These are phyloP conservation scores for Brachynemurus nebulosus DNA, from an alignment of 2,888 invertebrate species.

Conservation along the genomic window DNA sequence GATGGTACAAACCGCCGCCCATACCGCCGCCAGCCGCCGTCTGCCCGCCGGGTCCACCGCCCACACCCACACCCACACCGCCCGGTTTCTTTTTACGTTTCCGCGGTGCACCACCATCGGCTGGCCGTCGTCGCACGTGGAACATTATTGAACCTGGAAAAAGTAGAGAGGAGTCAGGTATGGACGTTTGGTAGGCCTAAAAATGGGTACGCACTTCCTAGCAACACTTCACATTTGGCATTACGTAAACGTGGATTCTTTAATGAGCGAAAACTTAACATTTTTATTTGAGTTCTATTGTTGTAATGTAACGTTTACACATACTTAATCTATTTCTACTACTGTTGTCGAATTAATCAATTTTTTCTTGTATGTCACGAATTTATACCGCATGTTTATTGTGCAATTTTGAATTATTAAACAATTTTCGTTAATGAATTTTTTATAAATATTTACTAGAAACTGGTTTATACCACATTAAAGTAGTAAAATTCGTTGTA, in stretches of 20 bases:
- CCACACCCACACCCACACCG: constrained; percentile 30
- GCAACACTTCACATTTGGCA: constrained; percentile 52
- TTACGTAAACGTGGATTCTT: constrained; percentile 45
- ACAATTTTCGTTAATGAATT: too few relatives aligned
- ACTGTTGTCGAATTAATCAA: too few relatives aligned
- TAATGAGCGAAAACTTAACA: constrained; percentile 48
- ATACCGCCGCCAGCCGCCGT: constrained; percentile 30
- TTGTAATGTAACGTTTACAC: too few relatives aligned
- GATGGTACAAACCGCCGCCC: constrained; percentile 41
- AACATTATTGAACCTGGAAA: constrained; percentile 88
- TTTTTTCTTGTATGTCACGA: too few relatives aligned
- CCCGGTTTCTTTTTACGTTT: constrained; percentile 67
- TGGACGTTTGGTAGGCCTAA: background rate
- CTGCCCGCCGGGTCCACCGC: constrained; percentile 30
- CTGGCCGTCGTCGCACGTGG: constrained; percentile 85
- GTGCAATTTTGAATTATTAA: too few relatives aligned
- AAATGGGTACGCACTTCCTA: constrained; percentile 36
- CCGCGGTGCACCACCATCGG: constrained; percentile 78
- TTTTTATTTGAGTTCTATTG: constrained; percentile 21
- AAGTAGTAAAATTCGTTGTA: too few relatives aligned
- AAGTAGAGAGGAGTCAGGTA: constrained; percentile 14
- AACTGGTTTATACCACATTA: too few relatives aligned
- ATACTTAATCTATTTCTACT: too few relatives aligned
- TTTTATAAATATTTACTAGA: too few relatives aligned
- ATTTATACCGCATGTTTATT: too few relatives aligned